Evolutionary conservation across 1,140 invertebrate genomes (phyloP), one percentile per base, ranked within the genome.

Genomic region (Drosophila tristis): DNA sequence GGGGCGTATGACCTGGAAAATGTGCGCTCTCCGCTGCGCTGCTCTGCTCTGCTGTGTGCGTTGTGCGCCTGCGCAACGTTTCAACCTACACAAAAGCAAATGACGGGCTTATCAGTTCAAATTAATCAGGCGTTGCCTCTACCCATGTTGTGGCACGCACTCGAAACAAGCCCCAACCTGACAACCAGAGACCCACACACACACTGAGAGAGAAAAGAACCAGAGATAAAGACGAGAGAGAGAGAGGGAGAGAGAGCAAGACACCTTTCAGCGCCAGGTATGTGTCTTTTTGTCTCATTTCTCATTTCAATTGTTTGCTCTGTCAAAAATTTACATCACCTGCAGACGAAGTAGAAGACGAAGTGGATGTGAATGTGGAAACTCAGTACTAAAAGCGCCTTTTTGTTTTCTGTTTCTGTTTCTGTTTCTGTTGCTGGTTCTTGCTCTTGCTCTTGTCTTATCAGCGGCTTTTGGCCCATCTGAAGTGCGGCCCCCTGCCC

Each of bases 111-210:
- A 86, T 86, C 81, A 87, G 81, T 81, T 87, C 60, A 86, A 87
- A 86, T 86, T 86, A 86, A 86, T 86, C 81, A 86, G 81, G 81
- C 81, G 70, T 86, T 86, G 82, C 74, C 81, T 78, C 70, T 48
- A 26, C 44, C 25, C 39, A 47, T 59, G 45, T 50, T 57, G 29
- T 74, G 71, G 71, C 70, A 74, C 71, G 71, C 71, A 74, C 71
- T 74, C 45, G 71, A 74, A 49, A 73, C 71, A 74, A 44, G 70
- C 53, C 42, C 16, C 15, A 47, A 15, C 26, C 26, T 23, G 15
- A 25, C 16, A 3, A 29, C 13, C 20, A 35, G 59, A 35, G 55
- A 60, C 35, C 65, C 60, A 20, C 35, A 55, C 49, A 67, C 35
- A 56, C 44, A 51, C 44, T 8, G 8, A 45, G 1, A 13, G 9